Evolutionary conservation across 92 coral and sea anemone species (phyloP).

Genomic region (Palythoa caribaeorum): DNA sequence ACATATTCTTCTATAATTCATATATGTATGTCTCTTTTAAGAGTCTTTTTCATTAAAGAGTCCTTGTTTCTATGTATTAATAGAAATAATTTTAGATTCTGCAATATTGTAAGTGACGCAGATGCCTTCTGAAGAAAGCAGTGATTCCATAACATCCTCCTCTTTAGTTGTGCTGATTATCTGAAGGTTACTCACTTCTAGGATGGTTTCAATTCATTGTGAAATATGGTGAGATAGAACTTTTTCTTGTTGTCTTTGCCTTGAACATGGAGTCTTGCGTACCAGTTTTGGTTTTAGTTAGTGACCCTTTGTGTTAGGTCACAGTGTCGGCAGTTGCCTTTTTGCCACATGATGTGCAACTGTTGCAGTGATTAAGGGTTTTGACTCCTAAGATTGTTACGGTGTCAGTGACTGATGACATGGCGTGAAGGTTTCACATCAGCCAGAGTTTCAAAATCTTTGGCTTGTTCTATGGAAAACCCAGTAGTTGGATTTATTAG

Average conservation of each 20-base stretch:
- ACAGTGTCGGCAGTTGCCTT: conserved; percentile 8
- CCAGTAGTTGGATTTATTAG: background rate
- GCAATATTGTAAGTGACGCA: background rate
- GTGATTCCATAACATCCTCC: background rate
- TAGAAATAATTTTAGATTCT: background rate
- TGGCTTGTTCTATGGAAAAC: background rate
- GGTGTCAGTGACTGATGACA: background rate
- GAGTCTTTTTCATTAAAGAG: background rate
- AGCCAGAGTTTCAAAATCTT: background rate
- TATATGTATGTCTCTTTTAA: background rate
- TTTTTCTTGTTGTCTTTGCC: background rate
- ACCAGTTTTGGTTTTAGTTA: background rate
- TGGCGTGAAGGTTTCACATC: background rate
- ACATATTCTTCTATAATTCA: background rate
- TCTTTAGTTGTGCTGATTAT: background rate
- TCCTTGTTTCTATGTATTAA: background rate
- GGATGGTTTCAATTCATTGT: background rate
- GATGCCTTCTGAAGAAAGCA: background rate
- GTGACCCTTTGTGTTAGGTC: background rate
- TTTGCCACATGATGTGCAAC: conserved; percentile 10
- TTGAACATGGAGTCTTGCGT: background rate
- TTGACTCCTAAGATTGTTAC: background rate
- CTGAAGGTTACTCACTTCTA: background rate
- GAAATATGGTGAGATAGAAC: background rate
- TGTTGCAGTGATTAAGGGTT: background rate